phyloP scores from a whole-genome alignment of 2,113 vertebrate species.

The Ictidomys tridecemlineatus region DNA sequence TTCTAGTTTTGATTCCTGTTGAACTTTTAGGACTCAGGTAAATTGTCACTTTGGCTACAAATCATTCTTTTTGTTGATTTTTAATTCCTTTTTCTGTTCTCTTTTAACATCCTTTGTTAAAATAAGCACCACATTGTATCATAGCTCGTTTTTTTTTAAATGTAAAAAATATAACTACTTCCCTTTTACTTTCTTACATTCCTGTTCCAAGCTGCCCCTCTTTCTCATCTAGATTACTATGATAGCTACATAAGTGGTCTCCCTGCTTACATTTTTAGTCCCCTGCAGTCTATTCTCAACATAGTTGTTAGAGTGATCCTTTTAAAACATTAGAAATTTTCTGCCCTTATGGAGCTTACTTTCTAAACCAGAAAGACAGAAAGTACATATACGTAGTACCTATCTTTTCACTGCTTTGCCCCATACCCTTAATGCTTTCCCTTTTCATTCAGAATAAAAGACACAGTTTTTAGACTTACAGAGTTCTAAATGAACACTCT shows the following conservation, averaged over 20 bases:
- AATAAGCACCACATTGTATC: not conserved
- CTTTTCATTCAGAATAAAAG: not conserved
- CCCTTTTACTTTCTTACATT: not conserved
- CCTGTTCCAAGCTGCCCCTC: not conserved
- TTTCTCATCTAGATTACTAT: not conserved
- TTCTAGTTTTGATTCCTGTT: not conserved
- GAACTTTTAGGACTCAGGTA: not conserved
- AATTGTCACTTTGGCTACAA: not conserved
- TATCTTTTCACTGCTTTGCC: not conserved
- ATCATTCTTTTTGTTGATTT: not conserved
- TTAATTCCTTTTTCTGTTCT: slow-evolving; percentile 9
- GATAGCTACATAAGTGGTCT: not conserved
- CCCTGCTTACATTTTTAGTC: not conserved
- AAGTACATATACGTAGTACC: not conserved
- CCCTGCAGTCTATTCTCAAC: not conserved
- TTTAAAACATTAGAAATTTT: not conserved
- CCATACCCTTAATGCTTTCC: not conserved
- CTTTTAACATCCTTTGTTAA: not conserved
- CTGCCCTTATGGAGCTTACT: not conserved
- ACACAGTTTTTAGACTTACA: not conserved
- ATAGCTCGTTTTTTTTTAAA: not conserved
- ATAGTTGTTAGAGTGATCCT: not conserved
- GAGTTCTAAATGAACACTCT: not conserved
- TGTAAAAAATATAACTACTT: not conserved
- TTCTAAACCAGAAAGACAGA: not conserved